A percentile compares a stretch with the other conserved stretches of the same genome.
Conservation (phyloP, 2,113 vertebrate genomes). For the Ptychochromis oligacanthus region DNA sequence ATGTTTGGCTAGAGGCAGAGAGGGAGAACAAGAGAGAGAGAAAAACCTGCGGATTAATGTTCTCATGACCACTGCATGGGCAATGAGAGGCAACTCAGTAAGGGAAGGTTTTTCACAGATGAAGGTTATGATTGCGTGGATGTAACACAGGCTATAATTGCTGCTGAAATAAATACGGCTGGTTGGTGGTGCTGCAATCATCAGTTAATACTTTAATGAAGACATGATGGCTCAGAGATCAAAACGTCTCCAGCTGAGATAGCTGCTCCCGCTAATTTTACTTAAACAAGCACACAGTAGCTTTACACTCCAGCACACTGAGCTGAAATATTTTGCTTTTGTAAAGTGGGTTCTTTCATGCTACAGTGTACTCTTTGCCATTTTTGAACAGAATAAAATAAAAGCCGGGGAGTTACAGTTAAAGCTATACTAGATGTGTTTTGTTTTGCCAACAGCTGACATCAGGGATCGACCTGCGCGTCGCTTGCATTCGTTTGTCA, state of each 20-base stretch:
- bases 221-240: slow-evolving; percentile 58
- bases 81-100: slow-evolving; percentile 27
- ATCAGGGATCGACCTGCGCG: slow-evolving; percentile 35
- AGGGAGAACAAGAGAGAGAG: slow-evolving; percentile 1
- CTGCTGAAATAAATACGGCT: slow-evolving; percentile 49
- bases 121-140: slow-evolving; percentile 31
- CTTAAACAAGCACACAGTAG: slow-evolving; percentile 25
- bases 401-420: neutral
- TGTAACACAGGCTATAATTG: slow-evolving; percentile 49
- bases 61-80: slow-evolving; percentile 7
- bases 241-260: slow-evolving; percentile 53
- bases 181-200: slow-evolving; percentile 59
- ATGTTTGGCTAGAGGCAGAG: slow-evolving; percentile 47
- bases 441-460: slow-evolving; percentile 34
- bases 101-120: slow-evolving; percentile 40
- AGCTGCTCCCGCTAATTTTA: slow-evolving; percentile 59
- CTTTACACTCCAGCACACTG: slow-evolving; percentile 24
- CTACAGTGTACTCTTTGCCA: slow-evolving; percentile 13
- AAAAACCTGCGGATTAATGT: slow-evolving; percentile 51
- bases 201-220: slow-evolving; percentile 68
- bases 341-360: neutral
- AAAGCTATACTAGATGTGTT: slow-evolving; percentile 15
- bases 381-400: neutral
- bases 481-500: slow-evolving; percentile 53
- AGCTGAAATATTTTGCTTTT: slow-evolving; percentile 20